Conservation (phyloP, 2,888 invertebrate species). For the Pantelozetes paolii region DNA sequence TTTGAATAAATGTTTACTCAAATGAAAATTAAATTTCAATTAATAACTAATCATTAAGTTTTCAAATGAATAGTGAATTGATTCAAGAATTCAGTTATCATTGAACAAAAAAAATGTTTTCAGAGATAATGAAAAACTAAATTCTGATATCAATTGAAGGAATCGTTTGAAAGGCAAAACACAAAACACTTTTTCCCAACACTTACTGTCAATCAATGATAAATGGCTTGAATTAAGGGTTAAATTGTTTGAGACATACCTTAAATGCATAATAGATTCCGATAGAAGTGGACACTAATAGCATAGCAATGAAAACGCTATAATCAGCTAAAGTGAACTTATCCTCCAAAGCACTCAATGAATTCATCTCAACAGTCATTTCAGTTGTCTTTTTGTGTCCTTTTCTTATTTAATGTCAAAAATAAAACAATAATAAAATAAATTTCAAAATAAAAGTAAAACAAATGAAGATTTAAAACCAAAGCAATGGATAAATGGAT, state of each 20-base stretch:
- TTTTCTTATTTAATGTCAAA: background rate
- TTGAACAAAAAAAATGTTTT: no score
- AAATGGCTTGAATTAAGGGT: background rate
- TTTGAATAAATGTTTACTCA: background rate
- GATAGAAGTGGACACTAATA: conserved; percentile 51
- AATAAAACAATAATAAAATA: background rate
- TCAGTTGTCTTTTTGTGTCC: background rate
- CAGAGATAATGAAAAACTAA: no score
- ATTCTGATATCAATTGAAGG: no score
- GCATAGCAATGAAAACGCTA: conserved; percentile 50
- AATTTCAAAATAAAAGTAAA: background rate
- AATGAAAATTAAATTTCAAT: no score
- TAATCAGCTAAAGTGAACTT: conserved; percentile 48
- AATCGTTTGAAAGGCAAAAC: no score
- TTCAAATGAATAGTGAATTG: no score
- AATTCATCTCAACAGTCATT: conserved; percentile 9
- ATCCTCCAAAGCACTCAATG: background rate
- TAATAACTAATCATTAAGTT: no score
- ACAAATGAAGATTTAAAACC: no score
- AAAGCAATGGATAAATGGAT: no score
- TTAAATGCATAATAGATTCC: conserved; percentile 56
- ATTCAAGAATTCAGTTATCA: no score
- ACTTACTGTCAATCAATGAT: background rate
- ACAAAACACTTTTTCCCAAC: no score
- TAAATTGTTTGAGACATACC: conserved; percentile 46